These are phyloP conservation scores for Diogma glabrata DNA, from an alignment of 2,888 invertebrate genomes.

Conservation along the genomic window DNA sequence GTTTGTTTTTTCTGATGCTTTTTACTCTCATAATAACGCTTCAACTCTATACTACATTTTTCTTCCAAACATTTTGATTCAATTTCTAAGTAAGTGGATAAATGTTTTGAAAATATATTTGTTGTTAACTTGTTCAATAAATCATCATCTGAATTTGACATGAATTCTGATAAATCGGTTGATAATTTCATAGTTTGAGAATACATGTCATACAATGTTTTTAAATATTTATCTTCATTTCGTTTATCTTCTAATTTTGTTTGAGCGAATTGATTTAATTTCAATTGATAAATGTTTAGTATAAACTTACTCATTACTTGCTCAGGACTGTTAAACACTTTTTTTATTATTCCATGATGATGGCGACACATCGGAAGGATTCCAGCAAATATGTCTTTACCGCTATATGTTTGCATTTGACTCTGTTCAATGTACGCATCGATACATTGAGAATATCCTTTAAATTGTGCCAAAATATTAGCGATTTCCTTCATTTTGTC, in stretches of 20 bases:
- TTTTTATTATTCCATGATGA: slow-evolving; percentile 70
- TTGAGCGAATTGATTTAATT: slow-evolving; percentile 75
- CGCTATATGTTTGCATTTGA: slow-evolving; percentile 78
- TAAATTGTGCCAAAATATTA: slow-evolving; percentile 84
- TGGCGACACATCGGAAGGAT: slow-evolving; percentile 81
- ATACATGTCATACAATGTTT: slow-evolving; percentile 79
- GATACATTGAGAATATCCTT: slow-evolving; percentile 91
- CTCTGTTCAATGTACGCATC: slow-evolving; percentile 95
- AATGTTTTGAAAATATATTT: slow-evolving; percentile 68
- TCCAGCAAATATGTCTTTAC: slow-evolving; percentile 82
- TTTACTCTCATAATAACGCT: slow-evolving; percentile 81
- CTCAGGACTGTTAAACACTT: slow-evolving; percentile 90
- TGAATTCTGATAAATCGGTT: slow-evolving; percentile 56
- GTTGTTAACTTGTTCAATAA: slow-evolving; percentile 66
- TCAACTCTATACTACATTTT: slow-evolving; percentile 61
- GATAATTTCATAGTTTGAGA: slow-evolving; percentile 71
- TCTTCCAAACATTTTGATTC: slow-evolving; percentile 71
- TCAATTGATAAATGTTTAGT: slow-evolving; percentile 85
- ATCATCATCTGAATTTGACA: slow-evolving; percentile 67
- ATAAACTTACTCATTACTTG: slow-evolving; percentile 98
- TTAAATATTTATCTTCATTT: slow-evolving; percentile 79
- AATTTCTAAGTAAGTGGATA: slow-evolving; percentile 64
- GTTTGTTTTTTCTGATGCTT: slow-evolving; percentile 91
- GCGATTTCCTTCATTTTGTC: slow-evolving; percentile 89
- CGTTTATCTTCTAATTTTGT: slow-evolving; percentile 71